A percentile compares a stretch with the other conserved stretches of the same genome.
Conservation (phyloP, 2,888 invertebrate species). For the Liodrosophila aerea region DNA sequence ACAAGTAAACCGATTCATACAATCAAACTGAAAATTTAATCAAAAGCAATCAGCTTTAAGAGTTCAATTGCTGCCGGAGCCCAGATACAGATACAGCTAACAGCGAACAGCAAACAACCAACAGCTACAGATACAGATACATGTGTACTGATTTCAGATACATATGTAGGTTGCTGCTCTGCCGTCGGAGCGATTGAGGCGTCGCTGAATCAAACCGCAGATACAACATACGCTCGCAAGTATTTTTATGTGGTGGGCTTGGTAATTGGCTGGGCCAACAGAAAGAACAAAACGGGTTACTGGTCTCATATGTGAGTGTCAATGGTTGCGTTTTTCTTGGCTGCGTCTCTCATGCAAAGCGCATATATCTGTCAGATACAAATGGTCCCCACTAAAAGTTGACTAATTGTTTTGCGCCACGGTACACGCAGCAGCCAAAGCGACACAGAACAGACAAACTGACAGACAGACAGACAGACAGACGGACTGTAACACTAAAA, state of each 20-base stretch:
- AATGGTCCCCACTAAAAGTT: conserved; percentile 47
- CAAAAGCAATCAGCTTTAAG: conserved; percentile 44
- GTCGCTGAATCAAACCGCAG: conserved; percentile 62
- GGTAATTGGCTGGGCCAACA: conserved; percentile 66
- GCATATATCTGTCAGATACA: conserved; percentile 59
- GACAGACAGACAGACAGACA: conserved; percentile 13
- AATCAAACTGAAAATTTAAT: conserved; percentile 43
- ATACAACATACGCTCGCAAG: conserved; percentile 41
- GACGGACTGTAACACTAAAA: conserved; percentile 35
- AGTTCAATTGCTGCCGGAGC: conserved; percentile 26
- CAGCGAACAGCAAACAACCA: too few species aligned
- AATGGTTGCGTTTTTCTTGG: conserved; percentile 38
- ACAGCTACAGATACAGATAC: conserved; percentile 22
- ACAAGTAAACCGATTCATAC: conserved; percentile 9
- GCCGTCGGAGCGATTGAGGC: conserved; percentile 19
- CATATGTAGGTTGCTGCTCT: conserved; percentile 36
- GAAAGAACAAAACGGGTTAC: conserved; percentile 42
- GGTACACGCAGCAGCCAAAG: conserved; percentile 25
- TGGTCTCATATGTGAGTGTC: conserved; percentile 32
- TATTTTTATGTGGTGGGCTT: conserved; percentile 57
- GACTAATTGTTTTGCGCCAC: conserved; percentile 51
- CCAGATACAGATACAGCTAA: conserved; percentile 14
- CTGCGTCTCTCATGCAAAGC: conserved; percentile 48
- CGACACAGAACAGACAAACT: conserved; percentile 24
- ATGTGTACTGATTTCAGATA: background rate